These are phyloP conservation scores for Amyelois transitella DNA, from an alignment of 1,140 invertebrate genomes.

Conservation along the genomic window DNA sequence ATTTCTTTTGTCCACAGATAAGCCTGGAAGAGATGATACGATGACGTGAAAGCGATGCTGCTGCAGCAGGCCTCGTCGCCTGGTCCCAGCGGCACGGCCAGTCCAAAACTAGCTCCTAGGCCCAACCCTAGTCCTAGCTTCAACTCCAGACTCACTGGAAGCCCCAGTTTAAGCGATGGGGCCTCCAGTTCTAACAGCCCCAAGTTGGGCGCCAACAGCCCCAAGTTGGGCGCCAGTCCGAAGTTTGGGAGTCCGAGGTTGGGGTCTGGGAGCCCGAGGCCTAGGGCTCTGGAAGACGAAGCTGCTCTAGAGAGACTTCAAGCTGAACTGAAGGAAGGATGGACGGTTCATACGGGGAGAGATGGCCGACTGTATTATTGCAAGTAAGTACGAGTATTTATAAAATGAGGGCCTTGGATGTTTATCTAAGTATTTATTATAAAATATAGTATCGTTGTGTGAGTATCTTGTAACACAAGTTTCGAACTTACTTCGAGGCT, in stretches of 20 bases:
- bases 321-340: slow-evolving; percentile 77
- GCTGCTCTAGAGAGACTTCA: slow-evolving; percentile 71
- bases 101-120: slow-evolving; percentile 46
- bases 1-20: slow-evolving; percentile 35
- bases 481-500: no score
- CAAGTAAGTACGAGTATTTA: slow-evolving; percentile 87
- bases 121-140: slow-evolving; percentile 47
- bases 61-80: slow-evolving; percentile 65
- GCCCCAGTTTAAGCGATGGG: slow-evolving; percentile 47
- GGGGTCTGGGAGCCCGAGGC: slow-evolving; percentile 40
- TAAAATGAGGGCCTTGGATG: no score
- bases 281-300: slow-evolving; percentile 46
- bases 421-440: no score
- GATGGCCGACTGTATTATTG: slow-evolving; percentile 86
- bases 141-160: slow-evolving; percentile 36
- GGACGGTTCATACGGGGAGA: slow-evolving; percentile 82
- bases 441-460: no score
- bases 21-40: slow-evolving; percentile 41
- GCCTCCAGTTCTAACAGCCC: slow-evolving; percentile 45
- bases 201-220: slow-evolving; percentile 40
- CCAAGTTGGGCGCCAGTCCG: slow-evolving; percentile 45
- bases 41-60: slow-evolving; percentile 66
- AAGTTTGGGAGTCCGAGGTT: slow-evolving; percentile 51
- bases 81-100: slow-evolving; percentile 64
- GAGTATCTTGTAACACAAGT: no score